phyloP scores from a whole-genome alignment of 2,888 invertebrate genomes.

The Pelosia muscerda region DNA sequence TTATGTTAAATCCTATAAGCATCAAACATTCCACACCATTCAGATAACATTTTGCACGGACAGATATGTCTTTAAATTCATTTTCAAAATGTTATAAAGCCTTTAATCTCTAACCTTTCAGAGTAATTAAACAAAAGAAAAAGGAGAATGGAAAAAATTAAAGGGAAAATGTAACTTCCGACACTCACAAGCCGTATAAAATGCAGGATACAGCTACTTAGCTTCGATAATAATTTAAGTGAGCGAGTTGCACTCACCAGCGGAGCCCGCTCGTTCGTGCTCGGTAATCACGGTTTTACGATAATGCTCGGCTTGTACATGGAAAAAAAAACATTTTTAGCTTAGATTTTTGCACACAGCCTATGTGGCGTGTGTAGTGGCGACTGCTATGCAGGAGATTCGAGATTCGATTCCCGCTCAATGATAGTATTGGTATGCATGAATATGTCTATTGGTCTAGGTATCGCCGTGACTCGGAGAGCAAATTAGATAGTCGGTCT shows the following conservation, averaged over 20 bases:
- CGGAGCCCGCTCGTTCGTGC: background rate
- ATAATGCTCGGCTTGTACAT: background rate
- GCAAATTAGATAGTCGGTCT: no score
- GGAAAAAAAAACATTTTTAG: no score
- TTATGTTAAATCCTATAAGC: background rate
- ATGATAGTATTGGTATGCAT: no score
- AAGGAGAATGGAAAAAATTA: background rate
- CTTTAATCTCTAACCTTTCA: background rate
- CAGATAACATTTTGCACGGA: background rate
- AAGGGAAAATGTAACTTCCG: background rate
- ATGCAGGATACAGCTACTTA: conserved; percentile 2
- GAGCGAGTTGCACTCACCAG: background rate
- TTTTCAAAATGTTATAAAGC: background rate
- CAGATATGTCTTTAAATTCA: background rate
- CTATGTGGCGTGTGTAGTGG: no score
- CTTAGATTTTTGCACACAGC: background rate
- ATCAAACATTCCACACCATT: background rate
- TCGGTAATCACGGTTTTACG: background rate
- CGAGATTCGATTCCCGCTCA: no score
- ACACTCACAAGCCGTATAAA: background rate
- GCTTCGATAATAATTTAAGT: conserved; percentile 2
- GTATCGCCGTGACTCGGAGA: no score
- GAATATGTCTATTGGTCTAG: no score
- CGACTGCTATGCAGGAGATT: no score
- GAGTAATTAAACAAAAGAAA: background rate